Percentiles rank a stretch among this genome's conserved stretches.
Conservation (phyloP, 2,888 invertebrate species). For the Netelia melanura region DNA sequence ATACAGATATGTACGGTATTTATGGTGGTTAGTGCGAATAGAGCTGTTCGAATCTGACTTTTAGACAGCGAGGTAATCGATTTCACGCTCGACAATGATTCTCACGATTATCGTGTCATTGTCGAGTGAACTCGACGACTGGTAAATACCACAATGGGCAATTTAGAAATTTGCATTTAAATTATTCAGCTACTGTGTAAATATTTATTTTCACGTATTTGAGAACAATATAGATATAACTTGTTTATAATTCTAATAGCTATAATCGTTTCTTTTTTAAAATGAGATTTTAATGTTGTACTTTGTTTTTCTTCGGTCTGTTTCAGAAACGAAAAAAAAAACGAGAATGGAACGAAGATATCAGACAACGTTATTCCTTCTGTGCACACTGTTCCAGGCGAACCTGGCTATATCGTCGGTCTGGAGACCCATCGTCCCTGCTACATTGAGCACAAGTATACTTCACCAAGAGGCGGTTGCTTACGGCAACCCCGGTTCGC, state of each 20-base stretch:
- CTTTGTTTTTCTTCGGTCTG: conserved; percentile 12
- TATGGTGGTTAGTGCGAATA: neutral
- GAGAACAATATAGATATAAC: neutral
- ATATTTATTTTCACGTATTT: neutral
- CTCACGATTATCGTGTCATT: neutral
- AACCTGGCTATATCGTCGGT: conserved; percentile 75
- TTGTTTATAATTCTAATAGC: neutral
- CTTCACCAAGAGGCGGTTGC: conserved; percentile 76
- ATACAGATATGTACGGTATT: neutral
- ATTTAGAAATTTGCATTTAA: conserved; percentile 1
- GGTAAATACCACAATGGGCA: neutral
- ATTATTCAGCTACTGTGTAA: neutral
- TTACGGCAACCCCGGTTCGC: conserved; percentile 69
- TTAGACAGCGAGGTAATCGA: conserved; percentile 4
- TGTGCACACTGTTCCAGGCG: conserved; percentile 66
- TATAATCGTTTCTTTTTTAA: neutral
- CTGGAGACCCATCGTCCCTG: conserved; percentile 78
- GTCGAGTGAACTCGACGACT: neutral
- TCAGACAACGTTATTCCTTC: conserved; percentile 62
- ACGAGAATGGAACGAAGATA: conserved; percentile 64
- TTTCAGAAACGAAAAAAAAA: conserved; percentile 41
- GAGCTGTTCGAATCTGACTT: conserved; percentile 8
- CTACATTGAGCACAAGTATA: conserved; percentile 73
- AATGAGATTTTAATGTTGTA: neutral
- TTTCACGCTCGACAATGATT: conserved; percentile 19